These are phyloP conservation scores for Pogoniulus pusillus DNA, from an alignment of 2,797 vertebrate genomes.

Conservation along the genomic window DNA sequence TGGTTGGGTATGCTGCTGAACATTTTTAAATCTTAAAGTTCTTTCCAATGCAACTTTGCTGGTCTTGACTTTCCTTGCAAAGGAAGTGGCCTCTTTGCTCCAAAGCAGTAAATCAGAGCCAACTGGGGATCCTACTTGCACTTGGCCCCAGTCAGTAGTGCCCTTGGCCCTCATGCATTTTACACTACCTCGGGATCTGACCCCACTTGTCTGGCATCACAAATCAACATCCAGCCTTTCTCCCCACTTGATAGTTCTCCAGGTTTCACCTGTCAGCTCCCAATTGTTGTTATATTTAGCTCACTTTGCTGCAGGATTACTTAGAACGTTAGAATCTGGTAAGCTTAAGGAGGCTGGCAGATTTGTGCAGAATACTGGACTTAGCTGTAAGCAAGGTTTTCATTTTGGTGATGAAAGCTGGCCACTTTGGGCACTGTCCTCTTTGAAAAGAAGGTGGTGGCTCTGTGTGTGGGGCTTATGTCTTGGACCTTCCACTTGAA, in stretches of 20 bases:
- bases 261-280: not conserved
- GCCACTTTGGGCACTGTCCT: not conserved
- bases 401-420: not conserved
- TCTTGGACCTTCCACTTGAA: constrained; percentile 54
- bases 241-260: not conserved
- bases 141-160: not conserved
- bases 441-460: not conserved
- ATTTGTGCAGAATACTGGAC: not conserved
- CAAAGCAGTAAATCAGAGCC: not conserved
- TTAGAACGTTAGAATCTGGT: not conserved
- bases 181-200: not conserved
- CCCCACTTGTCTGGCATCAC: not conserved
- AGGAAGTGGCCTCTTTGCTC: not conserved
- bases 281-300: not conserved
- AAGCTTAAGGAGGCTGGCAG: not conserved
- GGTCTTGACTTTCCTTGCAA: not conserved
- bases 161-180: not conserved
- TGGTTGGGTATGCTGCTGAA: not conserved
- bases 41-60: not conserved
- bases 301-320: not conserved
- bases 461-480: not conserved
- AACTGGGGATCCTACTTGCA: not conserved
- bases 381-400: not conserved
- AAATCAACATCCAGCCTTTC: not conserved
- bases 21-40: constrained; percentile 19